These are phyloP conservation scores for Orchestia grillus DNA, from an alignment of 1,140 invertebrate species.

Conservation along the genomic window DNA sequence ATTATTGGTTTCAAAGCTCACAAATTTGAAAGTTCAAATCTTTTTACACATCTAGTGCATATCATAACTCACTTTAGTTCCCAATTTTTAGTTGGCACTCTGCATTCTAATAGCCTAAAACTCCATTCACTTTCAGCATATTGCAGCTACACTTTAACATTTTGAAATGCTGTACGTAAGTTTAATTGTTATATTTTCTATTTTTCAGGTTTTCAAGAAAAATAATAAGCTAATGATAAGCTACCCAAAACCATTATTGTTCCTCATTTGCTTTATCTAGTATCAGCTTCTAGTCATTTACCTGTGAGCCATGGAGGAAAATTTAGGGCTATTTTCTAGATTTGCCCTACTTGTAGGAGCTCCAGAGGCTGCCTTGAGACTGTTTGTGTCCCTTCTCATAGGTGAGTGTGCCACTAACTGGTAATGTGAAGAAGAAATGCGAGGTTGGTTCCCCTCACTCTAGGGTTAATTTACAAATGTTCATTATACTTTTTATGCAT, in stretches of 20 bases:
- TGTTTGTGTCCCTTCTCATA: constrained; percentile 79
- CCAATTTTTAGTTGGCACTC: too few relatives aligned
- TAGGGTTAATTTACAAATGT: neutral
- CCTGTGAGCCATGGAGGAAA: neutral
- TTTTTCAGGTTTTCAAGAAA: too few relatives aligned
- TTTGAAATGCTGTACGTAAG: too few relatives aligned
- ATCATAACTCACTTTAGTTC: too few relatives aligned
- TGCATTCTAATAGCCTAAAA: too few relatives aligned
- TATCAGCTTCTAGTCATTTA: neutral
- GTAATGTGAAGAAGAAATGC: neutral
- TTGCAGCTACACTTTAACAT: too few relatives aligned
- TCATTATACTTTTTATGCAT: neutral
- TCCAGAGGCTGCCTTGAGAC: constrained; percentile 76
- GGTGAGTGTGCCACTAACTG: constrained; percentile 72
- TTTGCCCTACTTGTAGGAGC: constrained; percentile 70
- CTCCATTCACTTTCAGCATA: too few relatives aligned
- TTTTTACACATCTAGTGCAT: too few relatives aligned
- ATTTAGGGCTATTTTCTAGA: constrained; percentile 24
- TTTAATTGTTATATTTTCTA: too few relatives aligned
- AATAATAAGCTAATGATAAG: neutral
- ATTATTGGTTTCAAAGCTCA: too few relatives aligned
- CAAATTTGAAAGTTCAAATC: too few relatives aligned
- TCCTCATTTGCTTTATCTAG: neutral
- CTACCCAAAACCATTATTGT: neutral
- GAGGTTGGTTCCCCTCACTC: neutral